A percentile compares a stretch with the other conserved stretches of the same genome.
Evolutionary conservation across 2,888 invertebrate genomes (phyloP).

Genomic region (Blomia tropicalis): DNA sequence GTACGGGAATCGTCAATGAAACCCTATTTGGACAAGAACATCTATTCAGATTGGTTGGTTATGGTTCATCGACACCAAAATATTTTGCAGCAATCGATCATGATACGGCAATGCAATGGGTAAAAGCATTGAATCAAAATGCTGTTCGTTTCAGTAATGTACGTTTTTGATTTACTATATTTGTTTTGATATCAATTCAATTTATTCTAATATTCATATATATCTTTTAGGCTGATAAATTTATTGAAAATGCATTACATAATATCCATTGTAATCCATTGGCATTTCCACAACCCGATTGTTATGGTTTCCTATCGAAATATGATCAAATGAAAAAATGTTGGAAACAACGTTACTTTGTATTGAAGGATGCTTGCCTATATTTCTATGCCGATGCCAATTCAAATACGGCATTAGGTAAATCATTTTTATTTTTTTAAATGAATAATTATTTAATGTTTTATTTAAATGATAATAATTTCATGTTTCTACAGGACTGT

Average conservation of each 20-base stretch:
- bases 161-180: constrained; percentile 23
- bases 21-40: constrained; percentile 32
- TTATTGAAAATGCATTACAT: constrained; percentile 58
- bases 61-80: constrained; percentile 47
- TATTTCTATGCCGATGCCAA: constrained; percentile 80
- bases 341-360: constrained; percentile 81
- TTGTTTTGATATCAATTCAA: neutral
- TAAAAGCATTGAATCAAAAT: constrained; percentile 57
- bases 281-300: constrained; percentile 65
- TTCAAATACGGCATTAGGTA: constrained; percentile 73
- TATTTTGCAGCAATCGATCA: constrained; percentile 64
- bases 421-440: constrained; percentile 28
- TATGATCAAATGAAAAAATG: constrained; percentile 52
- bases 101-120: constrained; percentile 52
- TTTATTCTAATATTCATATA: constrained; percentile 15
- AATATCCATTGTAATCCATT: constrained; percentile 59
- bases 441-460: neutral
- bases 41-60: constrained; percentile 37
- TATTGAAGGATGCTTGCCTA: constrained; percentile 81
- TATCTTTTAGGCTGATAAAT: constrained; percentile 43
- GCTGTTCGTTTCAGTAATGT: constrained; percentile 56
- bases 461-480: neutral
- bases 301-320: constrained; percentile 79
- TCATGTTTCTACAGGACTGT: constrained; percentile 49
- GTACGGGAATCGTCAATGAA: constrained; percentile 48